Base-by-base conservation (phyloP, 1,140 invertebrate species). In the Orchesella cincta region DNA sequence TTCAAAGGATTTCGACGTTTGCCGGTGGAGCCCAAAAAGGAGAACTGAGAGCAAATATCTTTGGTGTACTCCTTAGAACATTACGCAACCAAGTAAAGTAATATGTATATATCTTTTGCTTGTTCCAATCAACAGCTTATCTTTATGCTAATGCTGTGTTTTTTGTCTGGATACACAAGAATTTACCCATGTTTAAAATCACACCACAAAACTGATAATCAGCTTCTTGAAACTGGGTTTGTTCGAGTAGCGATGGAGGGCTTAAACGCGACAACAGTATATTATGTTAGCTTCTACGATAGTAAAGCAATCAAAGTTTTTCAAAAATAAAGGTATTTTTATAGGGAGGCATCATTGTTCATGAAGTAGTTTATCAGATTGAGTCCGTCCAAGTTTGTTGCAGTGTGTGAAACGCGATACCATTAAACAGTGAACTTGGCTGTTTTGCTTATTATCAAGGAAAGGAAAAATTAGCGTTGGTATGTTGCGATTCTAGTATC, bases 191-290 rank as follows among this genome's bases (percentile, higher is more conserved):
- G 2, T n/a, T 35, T 81, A 29, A 51, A 76, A 20, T 78, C 76
- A 1, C 78, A 76, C 75, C 36, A 71, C n/a, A 81, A 81, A 54
- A 81, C 79, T 0, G 79, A 81, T 34, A 74, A 73, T 35, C 76
- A 76, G 28, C 46, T 81, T 5, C 29, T 81, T 16, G 76, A 76
- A 70, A 64, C 74, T 3, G 70, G 73, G 20, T 81, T 81, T 75
- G n/a, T 73, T 20, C 76, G 0, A 28, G 29, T 16, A 73, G 39
- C 46, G 34, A 73, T 8, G 23, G 39, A n/a, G 35, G 39, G 39
- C 39, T 39, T 73, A 51, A 14, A 73, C 34, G 14, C 39, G 36
- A 2, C 34, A 36, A 23, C 71, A 73, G 71, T 34, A 39, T 23
- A n/a, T n/a, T n/a, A n/a, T n/a, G n/a, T n/a, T n/a, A n/a, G n/a